A percentile compares a stretch with the other conserved stretches of the same genome.
Conservation (phyloP, 2,888 invertebrate species). For the Gastrophysa polygoni region DNA sequence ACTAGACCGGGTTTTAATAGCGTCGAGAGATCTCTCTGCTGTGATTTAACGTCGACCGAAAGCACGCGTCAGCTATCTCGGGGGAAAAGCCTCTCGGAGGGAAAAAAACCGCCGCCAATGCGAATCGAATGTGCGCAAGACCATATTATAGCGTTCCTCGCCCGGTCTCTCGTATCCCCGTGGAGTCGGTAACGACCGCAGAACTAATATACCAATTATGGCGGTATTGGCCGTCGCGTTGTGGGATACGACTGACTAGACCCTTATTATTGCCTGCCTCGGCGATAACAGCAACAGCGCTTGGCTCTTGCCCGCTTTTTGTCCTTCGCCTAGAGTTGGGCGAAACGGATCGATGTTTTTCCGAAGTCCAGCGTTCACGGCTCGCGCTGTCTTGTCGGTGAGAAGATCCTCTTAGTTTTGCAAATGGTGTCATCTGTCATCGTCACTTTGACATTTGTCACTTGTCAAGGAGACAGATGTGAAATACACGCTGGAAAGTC, state of each 20-base stretch:
- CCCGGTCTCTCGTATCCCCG: slow-evolving; percentile 34
- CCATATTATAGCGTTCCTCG: slow-evolving; percentile 24
- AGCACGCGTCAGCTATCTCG: not conserved
- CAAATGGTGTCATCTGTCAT: no score
- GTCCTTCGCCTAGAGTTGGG: not conserved
- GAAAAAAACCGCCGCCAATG: slow-evolving; percentile 8
- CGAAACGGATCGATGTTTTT: no score
- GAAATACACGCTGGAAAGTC: no score
- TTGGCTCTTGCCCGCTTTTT: not conserved
- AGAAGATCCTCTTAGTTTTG: no score
- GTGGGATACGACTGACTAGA: slow-evolving; percentile 7
- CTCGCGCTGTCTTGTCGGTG: no score
- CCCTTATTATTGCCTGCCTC: slow-evolving; percentile 3
- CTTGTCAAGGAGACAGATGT: no score
- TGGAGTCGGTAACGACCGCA: slow-evolving; percentile 57
- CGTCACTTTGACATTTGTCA: no score
- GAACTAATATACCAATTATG: slow-evolving; percentile 59
- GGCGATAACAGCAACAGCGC: not conserved
- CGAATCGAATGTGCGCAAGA: slow-evolving; percentile 32
- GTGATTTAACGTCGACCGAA: not conserved
- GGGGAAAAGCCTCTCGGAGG: not conserved
- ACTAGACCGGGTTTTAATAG: no score
- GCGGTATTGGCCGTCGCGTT: slow-evolving; percentile 36
- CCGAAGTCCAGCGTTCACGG: no score
- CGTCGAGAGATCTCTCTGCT: not conserved